Conservation (phyloP, 2,113 vertebrate genomes). For the Bungarus multicinctus region DNA sequence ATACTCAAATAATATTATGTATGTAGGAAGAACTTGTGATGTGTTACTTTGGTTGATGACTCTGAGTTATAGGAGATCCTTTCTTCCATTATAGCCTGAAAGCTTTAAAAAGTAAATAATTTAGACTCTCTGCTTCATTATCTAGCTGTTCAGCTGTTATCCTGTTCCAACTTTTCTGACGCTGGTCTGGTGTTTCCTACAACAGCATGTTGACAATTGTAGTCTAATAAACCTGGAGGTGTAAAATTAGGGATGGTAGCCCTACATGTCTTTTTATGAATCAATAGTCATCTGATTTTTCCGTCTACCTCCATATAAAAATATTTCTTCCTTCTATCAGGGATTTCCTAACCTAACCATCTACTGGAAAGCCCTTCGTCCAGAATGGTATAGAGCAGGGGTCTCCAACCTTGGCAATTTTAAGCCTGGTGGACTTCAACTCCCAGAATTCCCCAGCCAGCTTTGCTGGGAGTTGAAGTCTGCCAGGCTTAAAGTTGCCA, state of each 20-base stretch:
- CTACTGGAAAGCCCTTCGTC: neutral
- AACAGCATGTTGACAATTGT: neutral
- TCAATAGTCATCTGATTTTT: slow-evolving; percentile 6
- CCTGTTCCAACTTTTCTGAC: neutral
- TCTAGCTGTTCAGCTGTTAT: neutral
- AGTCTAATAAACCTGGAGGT: neutral
- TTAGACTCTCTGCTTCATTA: neutral
- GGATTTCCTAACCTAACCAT: neutral
- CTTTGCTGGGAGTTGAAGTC: too few relatives aligned
- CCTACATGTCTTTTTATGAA: neutral
- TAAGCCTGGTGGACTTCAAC: too few relatives aligned
- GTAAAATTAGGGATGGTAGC: neutral
- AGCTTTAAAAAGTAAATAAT: neutral
- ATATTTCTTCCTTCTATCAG: fast-evolving
- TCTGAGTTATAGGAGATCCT: neutral
- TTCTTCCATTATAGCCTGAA: neutral
- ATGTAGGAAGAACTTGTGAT: neutral
- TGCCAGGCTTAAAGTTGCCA: too few relatives aligned
- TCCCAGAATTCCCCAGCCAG: too few relatives aligned
- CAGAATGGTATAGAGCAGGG: neutral
- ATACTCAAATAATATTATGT: neutral
- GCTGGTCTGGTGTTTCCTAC: neutral
- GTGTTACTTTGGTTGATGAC: neutral
- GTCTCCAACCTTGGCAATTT: too few relatives aligned
- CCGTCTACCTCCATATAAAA: neutral